Percentiles rank a stretch among this genome's conserved stretches.
Evolutionary conservation across 2,888 invertebrate genomes (phyloP).

Genomic region (Hydrotaea diabolus): DNA sequence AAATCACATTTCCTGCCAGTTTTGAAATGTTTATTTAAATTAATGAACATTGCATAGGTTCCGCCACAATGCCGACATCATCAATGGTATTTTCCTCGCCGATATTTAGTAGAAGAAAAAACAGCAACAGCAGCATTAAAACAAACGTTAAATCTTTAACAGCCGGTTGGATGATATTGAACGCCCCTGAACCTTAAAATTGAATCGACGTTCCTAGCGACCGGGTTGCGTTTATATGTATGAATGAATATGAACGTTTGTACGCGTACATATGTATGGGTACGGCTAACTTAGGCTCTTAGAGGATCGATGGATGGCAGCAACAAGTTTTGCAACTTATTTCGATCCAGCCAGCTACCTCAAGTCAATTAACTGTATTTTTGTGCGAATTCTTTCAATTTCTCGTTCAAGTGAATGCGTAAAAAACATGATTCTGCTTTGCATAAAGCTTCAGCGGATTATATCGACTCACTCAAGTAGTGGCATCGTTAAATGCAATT

Average conservation of each 20-base stretch:
- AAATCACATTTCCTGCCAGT: conserved; percentile 59
- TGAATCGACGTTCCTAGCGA: background rate
- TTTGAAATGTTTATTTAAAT: conserved; percentile 16
- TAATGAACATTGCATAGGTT: background rate
- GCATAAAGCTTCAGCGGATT: background rate
- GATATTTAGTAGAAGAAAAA: background rate
- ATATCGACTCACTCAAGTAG: background rate
- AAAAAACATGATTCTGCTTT: too few relatives aligned
- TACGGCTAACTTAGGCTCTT: background rate
- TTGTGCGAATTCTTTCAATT: background rate
- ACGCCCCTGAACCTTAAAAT: conserved; percentile 59
- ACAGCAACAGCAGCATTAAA: too few relatives aligned
- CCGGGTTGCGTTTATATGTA: background rate
- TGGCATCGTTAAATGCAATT: background rate
- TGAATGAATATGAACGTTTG: background rate
- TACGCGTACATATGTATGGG: background rate
- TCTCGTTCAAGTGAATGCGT: background rate
- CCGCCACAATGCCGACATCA: background rate
- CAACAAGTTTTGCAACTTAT: conserved; percentile 37
- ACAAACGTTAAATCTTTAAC: background rate
- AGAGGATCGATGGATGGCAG: conserved; percentile 17
- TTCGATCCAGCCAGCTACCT: background rate
- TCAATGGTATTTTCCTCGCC: background rate
- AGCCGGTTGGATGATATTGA: conserved; percentile 25
- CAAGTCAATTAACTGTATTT: conserved; percentile 11